phyloP scores from a whole-genome alignment of 1,140 invertebrate species.

The Tetramorium parvispinum region DNA sequence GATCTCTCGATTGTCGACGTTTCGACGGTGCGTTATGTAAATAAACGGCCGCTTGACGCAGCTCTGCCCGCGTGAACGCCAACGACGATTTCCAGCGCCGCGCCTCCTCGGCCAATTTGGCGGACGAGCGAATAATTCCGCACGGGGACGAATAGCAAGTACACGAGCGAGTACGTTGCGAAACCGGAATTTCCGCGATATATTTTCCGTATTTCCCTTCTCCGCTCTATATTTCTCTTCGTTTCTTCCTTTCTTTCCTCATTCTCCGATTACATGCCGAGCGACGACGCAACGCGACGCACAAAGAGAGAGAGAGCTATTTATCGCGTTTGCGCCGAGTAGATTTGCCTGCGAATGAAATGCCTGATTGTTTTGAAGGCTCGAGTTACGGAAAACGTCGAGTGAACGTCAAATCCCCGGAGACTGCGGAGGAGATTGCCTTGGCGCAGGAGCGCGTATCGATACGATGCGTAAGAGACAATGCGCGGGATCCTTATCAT shows the following conservation, averaged over 20 bases:
- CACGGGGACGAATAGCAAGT: not conserved
- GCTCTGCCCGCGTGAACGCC: not conserved
- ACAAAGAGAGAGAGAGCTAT: not conserved
- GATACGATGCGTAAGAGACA: not conserved
- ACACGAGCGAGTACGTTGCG: not conserved
- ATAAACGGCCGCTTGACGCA: slow-evolving; percentile 13
- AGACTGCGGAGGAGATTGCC: not conserved
- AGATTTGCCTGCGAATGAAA: not conserved
- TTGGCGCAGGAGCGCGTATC: not conserved
- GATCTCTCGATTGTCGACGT: slow-evolving; percentile 54
- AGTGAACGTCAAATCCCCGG: not conserved
- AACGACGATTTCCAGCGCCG: not conserved
- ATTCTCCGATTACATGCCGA: not conserved
- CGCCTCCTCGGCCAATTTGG: not conserved
- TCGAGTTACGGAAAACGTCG: not conserved
- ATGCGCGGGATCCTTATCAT: slow-evolving; percentile 14
- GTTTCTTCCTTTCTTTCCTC: too few relatives aligned
- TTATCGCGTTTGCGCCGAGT: not conserved
- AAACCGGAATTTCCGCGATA: not conserved
- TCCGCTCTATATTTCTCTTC: not conserved
- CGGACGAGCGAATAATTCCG: not conserved
- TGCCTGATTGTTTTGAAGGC: not conserved
- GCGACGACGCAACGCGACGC: not conserved
- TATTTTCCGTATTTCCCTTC: not conserved
- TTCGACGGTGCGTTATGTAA: slow-evolving; percentile 56